Evolutionary conservation across 2,888 invertebrate species (phyloP).

Genomic region (Cerceris ruficornis): DNA sequence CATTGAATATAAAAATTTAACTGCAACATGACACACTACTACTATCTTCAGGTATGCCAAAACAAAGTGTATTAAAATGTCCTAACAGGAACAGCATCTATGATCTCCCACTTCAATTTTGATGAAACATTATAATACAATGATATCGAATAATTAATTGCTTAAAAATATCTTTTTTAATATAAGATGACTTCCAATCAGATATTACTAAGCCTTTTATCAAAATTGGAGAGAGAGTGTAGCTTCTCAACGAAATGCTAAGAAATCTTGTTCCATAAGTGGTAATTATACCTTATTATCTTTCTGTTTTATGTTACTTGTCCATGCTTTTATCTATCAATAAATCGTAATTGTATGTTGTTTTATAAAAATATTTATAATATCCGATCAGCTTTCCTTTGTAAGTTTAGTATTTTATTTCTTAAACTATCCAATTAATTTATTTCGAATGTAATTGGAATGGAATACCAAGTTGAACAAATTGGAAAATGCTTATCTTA

Average conservation of each 20-base stretch:
- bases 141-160: not conserved
- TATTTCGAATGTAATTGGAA: not conserved
- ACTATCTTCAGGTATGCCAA: too few species aligned
- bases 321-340: not conserved
- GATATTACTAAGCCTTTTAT: not conserved
- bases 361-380: slow-evolving; percentile 2
- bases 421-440: not conserved
- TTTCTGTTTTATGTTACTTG: not conserved
- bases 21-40: too few species aligned
- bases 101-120: not conserved
- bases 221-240: not conserved
- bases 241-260: slow-evolving; percentile 1
- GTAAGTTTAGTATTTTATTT: not conserved
- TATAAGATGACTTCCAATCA: not conserved
- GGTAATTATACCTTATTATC: slow-evolving; percentile 22
- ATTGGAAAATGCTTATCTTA: too few species aligned
- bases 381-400: not conserved
- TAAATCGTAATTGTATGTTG: slow-evolving; percentile 1
- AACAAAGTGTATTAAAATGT: not conserved
- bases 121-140: not conserved
- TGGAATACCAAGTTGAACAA: too few species aligned
- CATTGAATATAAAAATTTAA: too few species aligned
- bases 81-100: not conserved
- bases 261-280: slow-evolving; percentile 19
- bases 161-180: not conserved